Evolutionary conservation across 2,888 invertebrate genomes (phyloP).

Genomic region (Apodemia duryi): DNA sequence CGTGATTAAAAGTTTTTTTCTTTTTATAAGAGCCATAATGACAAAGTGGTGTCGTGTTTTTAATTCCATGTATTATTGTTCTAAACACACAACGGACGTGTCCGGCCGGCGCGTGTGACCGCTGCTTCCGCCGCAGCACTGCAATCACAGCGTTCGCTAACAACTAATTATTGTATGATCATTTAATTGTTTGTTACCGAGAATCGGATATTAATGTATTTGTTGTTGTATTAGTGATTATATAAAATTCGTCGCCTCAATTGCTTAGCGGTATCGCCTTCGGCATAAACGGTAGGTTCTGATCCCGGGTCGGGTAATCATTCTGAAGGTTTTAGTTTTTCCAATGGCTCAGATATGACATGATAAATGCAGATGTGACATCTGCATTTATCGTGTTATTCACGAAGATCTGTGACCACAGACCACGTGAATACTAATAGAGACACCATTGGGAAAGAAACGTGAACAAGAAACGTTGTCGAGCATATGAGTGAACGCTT

Average conservation of each 20-base stretch:
- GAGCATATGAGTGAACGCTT: no score
- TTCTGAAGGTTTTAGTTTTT: no score
- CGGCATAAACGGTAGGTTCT: no score
- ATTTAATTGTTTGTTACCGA: neutral
- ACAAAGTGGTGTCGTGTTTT: neutral
- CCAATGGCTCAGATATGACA: no score
- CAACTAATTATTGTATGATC: neutral
- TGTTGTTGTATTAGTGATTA: neutral
- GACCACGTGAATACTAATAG: no score
- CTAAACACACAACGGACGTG: constrained; percentile 8
- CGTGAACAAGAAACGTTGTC: no score
- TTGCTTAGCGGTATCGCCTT: no score
- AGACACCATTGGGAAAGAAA: no score
- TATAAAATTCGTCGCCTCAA: neutral
- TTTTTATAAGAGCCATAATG: constrained; percentile 18
- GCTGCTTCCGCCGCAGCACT: neutral
- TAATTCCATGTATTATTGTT: constrained; percentile 5
- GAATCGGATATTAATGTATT: neutral
- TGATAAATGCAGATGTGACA: no score
- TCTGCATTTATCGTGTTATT: no score
- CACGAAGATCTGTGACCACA: no score
- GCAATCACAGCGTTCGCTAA: neutral
- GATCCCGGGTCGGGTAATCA: no score
- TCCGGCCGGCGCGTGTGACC: neutral
- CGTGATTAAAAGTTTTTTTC: constrained; percentile 5